Evolutionary conservation across 2,113 vertebrate genomes (phyloP).

Genomic region (Ptilonorhynchus violaceus): DNA sequence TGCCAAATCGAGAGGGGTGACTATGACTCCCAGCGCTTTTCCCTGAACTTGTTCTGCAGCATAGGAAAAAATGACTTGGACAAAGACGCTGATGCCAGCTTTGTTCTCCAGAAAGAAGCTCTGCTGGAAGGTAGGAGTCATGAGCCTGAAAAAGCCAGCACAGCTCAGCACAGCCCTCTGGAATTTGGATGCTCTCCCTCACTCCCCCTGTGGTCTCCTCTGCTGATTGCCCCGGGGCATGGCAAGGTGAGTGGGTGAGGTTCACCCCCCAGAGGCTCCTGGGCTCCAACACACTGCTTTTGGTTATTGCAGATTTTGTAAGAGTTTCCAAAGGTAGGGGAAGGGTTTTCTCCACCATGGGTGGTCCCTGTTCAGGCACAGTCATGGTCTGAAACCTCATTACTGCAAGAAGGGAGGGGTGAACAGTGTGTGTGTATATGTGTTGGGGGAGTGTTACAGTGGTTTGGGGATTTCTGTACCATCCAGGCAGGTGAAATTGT

Average conservation of each 20-base stretch:
- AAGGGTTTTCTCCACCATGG: neutral
- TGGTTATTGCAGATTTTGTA: neutral
- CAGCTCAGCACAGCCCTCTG: neutral
- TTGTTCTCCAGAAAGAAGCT: neutral
- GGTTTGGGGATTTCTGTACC: neutral
- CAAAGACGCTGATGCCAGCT: neutral
- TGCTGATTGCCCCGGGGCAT: neutral
- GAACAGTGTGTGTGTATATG: neutral
- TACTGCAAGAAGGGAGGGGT: neutral
- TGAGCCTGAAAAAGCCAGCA: neutral
- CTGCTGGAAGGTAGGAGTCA: neutral
- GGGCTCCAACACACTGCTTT: neutral
- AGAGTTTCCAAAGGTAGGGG: neutral
- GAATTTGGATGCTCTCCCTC: constrained; percentile 15
- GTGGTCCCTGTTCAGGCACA: neutral
- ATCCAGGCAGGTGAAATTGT: neutral
- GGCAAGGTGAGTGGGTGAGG: neutral
- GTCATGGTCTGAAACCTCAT: rapidly evolving
- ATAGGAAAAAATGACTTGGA: neutral
- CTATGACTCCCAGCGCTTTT: neutral
- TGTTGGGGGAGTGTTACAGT: neutral
- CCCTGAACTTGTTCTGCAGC: neutral
- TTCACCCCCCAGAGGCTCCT: neutral
- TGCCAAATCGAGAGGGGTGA: neutral
- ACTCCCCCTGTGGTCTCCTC: neutral